phyloP scores from a whole-genome alignment of 2,888 invertebrate species.

The Drosophila setosimentum region DNA sequence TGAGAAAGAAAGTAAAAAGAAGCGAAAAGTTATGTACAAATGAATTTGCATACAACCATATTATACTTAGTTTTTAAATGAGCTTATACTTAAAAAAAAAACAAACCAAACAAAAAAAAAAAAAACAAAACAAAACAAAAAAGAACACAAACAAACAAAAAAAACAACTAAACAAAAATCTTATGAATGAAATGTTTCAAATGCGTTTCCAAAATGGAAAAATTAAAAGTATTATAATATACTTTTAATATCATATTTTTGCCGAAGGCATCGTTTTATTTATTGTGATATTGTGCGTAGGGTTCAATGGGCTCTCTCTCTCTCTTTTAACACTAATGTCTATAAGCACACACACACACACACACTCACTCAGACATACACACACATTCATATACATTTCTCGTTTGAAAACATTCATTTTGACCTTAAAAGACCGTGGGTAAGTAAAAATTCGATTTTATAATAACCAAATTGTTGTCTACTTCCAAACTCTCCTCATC shows the following conservation, averaged over 20 bases:
- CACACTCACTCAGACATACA: constrained; percentile 12
- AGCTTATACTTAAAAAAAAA: constrained; percentile 41
- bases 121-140: constrained; percentile 1
- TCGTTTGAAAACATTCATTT: constrained; percentile 24
- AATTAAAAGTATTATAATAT: constrained; percentile 44
- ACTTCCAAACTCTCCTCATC: constrained; percentile 10
- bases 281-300: constrained; percentile 33
- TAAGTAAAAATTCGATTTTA: constrained; percentile 63
- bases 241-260: constrained; percentile 42
- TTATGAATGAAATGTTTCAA: constrained; percentile 60
- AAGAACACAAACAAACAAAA: constrained; percentile 26
- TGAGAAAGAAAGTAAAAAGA: constrained; percentile 84
- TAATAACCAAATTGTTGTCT: constrained; percentile 37
- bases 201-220: constrained; percentile 46
- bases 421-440: constrained; percentile 44
- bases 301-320: constrained; percentile 33
- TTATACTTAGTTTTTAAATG: constrained; percentile 66
- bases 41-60: constrained; percentile 54
- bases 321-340: constrained; percentile 22
- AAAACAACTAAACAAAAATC: constrained; percentile 13
- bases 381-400: constrained; percentile 22
- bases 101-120: constrained; percentile 16
- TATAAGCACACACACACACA: constrained; percentile 23
- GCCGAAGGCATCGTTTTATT: constrained; percentile 53
- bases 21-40: constrained; percentile 82